A percentile compares a stretch with the other conserved stretches of the same genome.
These are phyloP conservation scores for Cheiracanthium punctorium DNA, from an alignment of 2,888 invertebrate genomes.

Conservation along the genomic window DNA sequence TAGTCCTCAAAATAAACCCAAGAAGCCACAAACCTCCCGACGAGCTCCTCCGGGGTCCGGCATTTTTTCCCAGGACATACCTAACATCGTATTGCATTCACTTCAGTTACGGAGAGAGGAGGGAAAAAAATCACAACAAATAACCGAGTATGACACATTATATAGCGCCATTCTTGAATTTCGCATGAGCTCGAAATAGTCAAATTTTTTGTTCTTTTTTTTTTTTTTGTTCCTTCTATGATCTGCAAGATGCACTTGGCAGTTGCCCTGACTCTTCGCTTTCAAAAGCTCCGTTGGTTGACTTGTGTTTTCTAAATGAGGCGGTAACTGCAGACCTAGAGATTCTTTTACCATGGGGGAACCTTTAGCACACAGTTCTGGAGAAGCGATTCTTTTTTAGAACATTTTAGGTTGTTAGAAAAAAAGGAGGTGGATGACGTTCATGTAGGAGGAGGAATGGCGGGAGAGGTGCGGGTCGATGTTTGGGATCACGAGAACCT, in stretches of 20 bases:
- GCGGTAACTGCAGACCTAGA: slow-evolving; percentile 52
- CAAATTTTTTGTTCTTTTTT: neutral
- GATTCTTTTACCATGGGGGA: slow-evolving; percentile 2
- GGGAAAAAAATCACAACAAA: slow-evolving; percentile 44
- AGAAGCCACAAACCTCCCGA: neutral
- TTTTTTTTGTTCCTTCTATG: neutral
- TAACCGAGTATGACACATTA: slow-evolving; percentile 33
- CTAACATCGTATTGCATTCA: slow-evolving; percentile 18
- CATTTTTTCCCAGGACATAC: slow-evolving; percentile 19
- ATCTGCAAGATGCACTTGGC: slow-evolving; percentile 19
- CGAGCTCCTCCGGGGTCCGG: slow-evolving; percentile 10
- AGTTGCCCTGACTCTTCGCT: neutral
- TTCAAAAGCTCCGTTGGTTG: slow-evolving; percentile 16
- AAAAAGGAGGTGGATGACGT: neutral
- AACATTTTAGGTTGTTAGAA: neutral
- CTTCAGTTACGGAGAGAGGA: too few species aligned
- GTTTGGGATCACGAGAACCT: slow-evolving; percentile 53
- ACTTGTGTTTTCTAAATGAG: slow-evolving; percentile 62
- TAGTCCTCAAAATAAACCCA: neutral
- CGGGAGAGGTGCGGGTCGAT: neutral
- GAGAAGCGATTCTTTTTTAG: slow-evolving; percentile 19
- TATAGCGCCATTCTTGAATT: slow-evolving; percentile 41
- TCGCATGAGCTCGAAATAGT: slow-evolving; percentile 13
- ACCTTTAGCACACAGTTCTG: slow-evolving; percentile 28
- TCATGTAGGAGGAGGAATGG: slow-evolving; percentile 26